Conservation (phyloP, 2,888 invertebrate genomes). For the Synanthedon vespiformis region DNA sequence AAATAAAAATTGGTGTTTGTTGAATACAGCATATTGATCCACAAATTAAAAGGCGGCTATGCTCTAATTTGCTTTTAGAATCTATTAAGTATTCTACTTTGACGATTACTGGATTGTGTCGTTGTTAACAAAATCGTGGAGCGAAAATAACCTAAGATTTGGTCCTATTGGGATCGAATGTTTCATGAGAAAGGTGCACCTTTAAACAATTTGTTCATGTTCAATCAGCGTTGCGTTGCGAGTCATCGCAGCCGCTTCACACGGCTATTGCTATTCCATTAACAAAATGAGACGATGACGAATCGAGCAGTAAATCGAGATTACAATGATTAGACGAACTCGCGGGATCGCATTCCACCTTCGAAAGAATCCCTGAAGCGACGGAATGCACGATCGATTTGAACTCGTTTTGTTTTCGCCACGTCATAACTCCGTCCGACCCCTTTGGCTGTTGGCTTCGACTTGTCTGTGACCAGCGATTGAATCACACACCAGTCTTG, state of each 20-base stretch:
- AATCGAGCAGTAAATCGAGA: constrained; percentile 63
- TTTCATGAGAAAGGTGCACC: no score
- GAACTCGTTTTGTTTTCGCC: constrained; percentile 66
- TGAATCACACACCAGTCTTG: constrained; percentile 1
- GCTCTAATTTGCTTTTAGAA: no score
- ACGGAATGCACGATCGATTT: constrained; percentile 64
- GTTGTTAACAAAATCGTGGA: no score
- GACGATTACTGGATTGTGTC: no score
- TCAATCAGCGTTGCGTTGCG: constrained; percentile 7
- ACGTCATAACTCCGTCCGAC: constrained; percentile 59
- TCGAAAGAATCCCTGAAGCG: constrained; percentile 53
- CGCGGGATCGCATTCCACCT: constrained; percentile 51
- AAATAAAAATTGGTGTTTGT: no score
- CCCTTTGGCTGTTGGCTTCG: constrained; percentile 1
- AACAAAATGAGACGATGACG: constrained; percentile 66
- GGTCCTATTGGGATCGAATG: no score
- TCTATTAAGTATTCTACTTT: no score
- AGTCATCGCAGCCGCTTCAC: constrained; percentile 46
- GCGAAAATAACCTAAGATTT: no score
- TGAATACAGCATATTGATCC: no score
- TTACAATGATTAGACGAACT: constrained; percentile 61
- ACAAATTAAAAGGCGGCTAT: no score
- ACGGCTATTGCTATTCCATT: constrained; percentile 64
- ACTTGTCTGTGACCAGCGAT: constrained; percentile 2
- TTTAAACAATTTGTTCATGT: no score